Evolutionary conservation across 2,113 vertebrate species (phyloP), one percentile per base, ranked within the genome.

Genomic region (Phalacrocorax pelagicus): DNA sequence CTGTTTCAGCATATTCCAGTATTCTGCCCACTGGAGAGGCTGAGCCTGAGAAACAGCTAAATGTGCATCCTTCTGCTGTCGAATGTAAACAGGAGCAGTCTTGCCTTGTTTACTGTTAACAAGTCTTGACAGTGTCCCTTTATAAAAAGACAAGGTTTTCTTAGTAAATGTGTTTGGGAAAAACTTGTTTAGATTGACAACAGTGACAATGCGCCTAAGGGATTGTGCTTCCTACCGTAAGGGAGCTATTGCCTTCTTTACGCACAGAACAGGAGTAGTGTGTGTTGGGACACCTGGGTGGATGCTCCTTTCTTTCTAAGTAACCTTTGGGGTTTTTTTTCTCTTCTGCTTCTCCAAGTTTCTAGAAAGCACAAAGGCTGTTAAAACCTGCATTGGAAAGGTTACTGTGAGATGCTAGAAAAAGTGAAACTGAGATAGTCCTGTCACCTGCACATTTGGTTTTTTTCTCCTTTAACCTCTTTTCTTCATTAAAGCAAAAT

Each of bases 181-280:
- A 95, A 94, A 49, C 81, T 91, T 90, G 71, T 85, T 94, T 91
- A 94, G 96, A 95, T 70, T 97, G 91, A 89, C 89, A 91, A 27
- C 2, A 29, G 89, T 11, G 63, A 44, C 92, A 95, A 62, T 86
- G 40, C 63, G 84, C 97, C 4, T 57, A 47, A 86, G 95, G 92
- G 92, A 71, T n/a, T 81, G 63, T 90, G 38, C 74, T 51, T 93
- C 66, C 40, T 51, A 44, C 74, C 29, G 24, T 42, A 89, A 82
- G 62, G 81, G 70, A 92, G 51, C 83, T 95, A 40, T 30, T 52
- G 58, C 73, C 49, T 80, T 51, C 54, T 87, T 67, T 80, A 72
- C 71, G 80, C 55, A 44, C 15, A 70, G 79, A 86, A 70, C n/a
- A 88, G 73, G 54, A 85, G 8, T 4, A 38, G 15, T n/a, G 21